phyloP scores from a whole-genome alignment of 2,888 invertebrate species.

The Nemapogon koenigi region DNA sequence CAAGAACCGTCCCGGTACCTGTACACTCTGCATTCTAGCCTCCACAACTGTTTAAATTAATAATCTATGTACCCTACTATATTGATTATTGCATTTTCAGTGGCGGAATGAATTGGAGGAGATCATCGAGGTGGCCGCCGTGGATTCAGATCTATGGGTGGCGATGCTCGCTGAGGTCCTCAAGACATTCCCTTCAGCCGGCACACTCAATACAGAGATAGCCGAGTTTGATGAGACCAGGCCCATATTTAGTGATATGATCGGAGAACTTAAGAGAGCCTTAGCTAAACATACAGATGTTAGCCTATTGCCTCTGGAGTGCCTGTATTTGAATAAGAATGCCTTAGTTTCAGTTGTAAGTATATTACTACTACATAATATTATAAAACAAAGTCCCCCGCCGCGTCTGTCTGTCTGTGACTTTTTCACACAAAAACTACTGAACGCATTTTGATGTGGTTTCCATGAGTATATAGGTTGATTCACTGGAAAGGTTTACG shows the following conservation, averaged over 20 bases:
- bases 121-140: constrained; percentile 90
- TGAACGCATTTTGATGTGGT: no score
- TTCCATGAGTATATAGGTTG: no score
- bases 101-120: constrained; percentile 94
- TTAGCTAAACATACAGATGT: constrained; percentile 85
- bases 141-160: constrained; percentile 96
- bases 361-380: no score
- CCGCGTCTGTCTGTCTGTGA: no score
- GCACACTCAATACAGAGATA: constrained; percentile 89
- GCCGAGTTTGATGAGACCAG: constrained; percentile 87
- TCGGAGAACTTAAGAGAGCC: constrained; percentile 82
- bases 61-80: no score
- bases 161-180: constrained; percentile 96
- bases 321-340: constrained; percentile 94
- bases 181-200: constrained; percentile 89
- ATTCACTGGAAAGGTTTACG: no score
- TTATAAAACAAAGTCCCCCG: no score
- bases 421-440: no score
- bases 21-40: no score
- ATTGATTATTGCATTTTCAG: no score
- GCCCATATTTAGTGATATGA: constrained; percentile 88
- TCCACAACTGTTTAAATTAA: no score
- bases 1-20: no score
- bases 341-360: constrained; percentile 86
- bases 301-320: constrained; percentile 91